Evolutionary conservation across 2,113 vertebrate species (phyloP), one percentile per base, ranked within the genome.

Genomic region (Equus przewalskii): DNA sequence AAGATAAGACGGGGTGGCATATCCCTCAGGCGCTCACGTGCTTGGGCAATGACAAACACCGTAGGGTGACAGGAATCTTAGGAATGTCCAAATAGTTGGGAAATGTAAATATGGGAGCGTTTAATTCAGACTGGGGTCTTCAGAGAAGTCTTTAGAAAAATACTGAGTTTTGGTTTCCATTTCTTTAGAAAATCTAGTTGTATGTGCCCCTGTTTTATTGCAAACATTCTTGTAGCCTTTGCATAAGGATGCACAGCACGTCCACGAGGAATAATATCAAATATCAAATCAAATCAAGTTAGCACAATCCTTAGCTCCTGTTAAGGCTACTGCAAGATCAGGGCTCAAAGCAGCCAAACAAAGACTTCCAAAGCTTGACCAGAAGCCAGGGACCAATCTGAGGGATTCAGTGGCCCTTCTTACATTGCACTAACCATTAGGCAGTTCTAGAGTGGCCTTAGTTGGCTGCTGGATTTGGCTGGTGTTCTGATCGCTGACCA

Each of bases 51-150:
- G 67, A 70, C 72, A 84, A 97, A 95, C 58, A 56, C 28, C 75
- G 12, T 56, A 26, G 21, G 46, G 69, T 70, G 95, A 70, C n/a
- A 91, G 73, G 44, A 75, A 73, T 86, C 26, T 30, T 8, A 76
- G 65, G 62, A 92, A 95, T 93, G 54, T 92, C 73, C 22, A 80
- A 96, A 96, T 60, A 80, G 33, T 82, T 91, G 89, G 19, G 83
- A 96, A 96, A 89, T 80, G 54, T 79, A 97, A 95, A 87, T 65
- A 93, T 49, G 10, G n/a, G 22, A 83, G 28, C 0, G 46, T 89
- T 92, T 90, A 80, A 76, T 75, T 94, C 60, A 92, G 44, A 87
- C 51, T 58, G 21, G 26, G n/a, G 11, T 30, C 28, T 91, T 79
- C 49, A 75, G 30, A 94, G 44, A 85, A 73, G 18, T 18, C 24